These are phyloP conservation scores for Phalera bucephala DNA, from an alignment of 2,888 invertebrate species.

Conservation along the genomic window DNA sequence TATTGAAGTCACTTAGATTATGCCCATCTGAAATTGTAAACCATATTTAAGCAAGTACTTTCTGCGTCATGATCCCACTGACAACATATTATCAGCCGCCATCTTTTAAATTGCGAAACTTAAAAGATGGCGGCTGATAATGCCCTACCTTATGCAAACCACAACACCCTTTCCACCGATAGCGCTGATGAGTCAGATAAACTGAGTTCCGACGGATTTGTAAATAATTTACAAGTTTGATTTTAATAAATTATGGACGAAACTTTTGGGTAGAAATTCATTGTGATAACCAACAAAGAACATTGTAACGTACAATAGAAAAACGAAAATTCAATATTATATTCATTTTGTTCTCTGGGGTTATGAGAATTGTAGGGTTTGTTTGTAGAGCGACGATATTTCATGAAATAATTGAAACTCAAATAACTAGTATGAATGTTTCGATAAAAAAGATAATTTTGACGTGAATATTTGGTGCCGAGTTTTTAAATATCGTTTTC, in stretches of 20 bases:
- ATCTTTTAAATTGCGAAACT: too few species aligned
- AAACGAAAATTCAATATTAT: neutral
- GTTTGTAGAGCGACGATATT: neutral
- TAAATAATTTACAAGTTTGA: conserved; percentile 2
- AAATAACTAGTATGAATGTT: too few species aligned
- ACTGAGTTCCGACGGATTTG: conserved; percentile 2
- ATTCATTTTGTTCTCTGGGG: neutral
- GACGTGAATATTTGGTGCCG: too few species aligned
- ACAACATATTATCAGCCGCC: too few species aligned
- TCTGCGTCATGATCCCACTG: too few species aligned
- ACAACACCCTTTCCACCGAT: neutral
- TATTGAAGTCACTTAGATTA: too few species aligned
- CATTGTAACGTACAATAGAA: neutral
- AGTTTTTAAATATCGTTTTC: too few species aligned
- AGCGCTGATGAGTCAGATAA: conserved; percentile 3
- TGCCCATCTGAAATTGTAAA: too few species aligned
- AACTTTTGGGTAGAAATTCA: neutral
- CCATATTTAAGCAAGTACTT: too few species aligned
- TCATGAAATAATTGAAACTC: neutral
- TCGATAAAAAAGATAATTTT: too few species aligned
- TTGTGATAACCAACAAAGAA: neutral
- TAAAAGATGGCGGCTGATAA: too few species aligned
- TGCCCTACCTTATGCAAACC: neutral
- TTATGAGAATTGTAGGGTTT: neutral
- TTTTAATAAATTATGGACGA: neutral